These are phyloP conservation scores for Cossypha caffra DNA, from an alignment of 2,797 vertebrate genomes.

Conservation along the genomic window DNA sequence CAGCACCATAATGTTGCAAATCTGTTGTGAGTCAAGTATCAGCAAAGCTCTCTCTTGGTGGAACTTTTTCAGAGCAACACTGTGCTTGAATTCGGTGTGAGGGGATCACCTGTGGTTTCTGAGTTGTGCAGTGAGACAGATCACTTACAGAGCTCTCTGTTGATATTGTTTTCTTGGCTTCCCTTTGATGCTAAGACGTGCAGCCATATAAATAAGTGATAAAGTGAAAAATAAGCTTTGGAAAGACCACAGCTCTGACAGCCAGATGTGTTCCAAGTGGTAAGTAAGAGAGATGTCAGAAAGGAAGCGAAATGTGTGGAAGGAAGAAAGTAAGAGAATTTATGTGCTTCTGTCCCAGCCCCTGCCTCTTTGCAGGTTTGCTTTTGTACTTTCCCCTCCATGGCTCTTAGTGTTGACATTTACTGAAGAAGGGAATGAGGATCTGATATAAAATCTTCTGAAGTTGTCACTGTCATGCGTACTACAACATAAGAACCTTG, in stretches of 20 bases:
- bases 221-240: background rate
- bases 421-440: background rate
- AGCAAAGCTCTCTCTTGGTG: background rate
- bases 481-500: background rate
- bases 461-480: background rate
- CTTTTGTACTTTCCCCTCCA: background rate
- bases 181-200: background rate
- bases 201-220: background rate
- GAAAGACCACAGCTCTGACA: background rate
- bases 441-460: background rate
- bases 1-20: background rate
- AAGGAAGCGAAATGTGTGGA: background rate
- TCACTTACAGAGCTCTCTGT: background rate
- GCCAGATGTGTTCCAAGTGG: background rate
- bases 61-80: background rate
- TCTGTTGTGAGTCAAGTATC: background rate
- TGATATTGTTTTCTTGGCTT: background rate
- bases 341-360: background rate
- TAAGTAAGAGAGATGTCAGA: background rate
- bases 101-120: conserved; percentile 8
- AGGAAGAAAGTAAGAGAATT: background rate
- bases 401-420: background rate
- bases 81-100: background rate
- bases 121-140: background rate
- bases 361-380: background rate